phyloP scores from a whole-genome alignment of 2,113 vertebrate species.

The Mellivora capensis region DNA sequence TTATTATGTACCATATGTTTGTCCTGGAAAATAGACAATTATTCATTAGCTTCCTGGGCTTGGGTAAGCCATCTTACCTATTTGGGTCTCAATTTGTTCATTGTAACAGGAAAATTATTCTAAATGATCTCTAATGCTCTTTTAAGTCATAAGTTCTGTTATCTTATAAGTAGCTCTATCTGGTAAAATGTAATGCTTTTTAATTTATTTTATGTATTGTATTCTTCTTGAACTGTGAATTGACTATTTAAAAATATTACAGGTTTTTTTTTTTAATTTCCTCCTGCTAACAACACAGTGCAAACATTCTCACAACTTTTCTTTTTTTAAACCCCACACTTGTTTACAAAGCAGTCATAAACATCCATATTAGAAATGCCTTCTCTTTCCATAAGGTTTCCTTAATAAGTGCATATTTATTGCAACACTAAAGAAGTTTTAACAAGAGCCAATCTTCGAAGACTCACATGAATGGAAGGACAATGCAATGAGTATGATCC shows the following conservation, averaged over 20 bases:
- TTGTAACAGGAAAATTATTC: slow-evolving; percentile 18
- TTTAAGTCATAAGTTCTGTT: slow-evolving; percentile 1
- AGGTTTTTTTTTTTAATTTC: background rate
- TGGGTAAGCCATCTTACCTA: background rate
- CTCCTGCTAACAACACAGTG: background rate
- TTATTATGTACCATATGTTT: background rate
- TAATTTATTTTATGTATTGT: background rate
- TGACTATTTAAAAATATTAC: slow-evolving; percentile 10
- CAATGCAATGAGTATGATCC: background rate
- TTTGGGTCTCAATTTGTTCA: background rate
- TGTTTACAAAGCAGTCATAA: slow-evolving; percentile 3
- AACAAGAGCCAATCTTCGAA: slow-evolving; percentile 23
- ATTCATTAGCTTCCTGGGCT: background rate
- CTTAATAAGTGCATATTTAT: slow-evolving; percentile 10
- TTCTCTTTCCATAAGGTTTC: background rate
- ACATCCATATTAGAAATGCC: background rate
- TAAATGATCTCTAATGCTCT: background rate
- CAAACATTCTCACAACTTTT: background rate
- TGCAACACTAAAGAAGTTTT: background rate
- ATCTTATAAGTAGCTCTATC: slow-evolving; percentile 11
- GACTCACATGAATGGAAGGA: background rate
- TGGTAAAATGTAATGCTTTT: background rate
- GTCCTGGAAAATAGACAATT: background rate
- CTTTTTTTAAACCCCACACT: background rate
- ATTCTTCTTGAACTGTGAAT: slow-evolving; percentile 25